Conservation (phyloP, 2,113 vertebrate species). For the Entelurus aequoreus region DNA sequence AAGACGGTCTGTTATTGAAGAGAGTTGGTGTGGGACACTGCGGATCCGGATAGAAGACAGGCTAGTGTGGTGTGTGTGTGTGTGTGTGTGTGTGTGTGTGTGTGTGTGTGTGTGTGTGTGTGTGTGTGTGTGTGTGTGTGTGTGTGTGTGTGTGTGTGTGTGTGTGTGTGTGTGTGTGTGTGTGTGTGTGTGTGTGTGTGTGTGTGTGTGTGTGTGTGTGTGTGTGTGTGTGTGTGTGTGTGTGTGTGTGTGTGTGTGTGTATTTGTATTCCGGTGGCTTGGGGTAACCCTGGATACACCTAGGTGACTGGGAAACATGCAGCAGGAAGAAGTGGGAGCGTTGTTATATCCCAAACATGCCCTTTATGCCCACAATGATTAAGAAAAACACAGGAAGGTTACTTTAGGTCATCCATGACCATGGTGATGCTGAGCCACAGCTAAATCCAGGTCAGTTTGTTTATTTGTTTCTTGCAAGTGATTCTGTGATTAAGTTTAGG, state of each 20-base stretch:
- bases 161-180: conserved; percentile 26
- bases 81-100: conserved; percentile 21
- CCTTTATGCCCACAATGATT: conserved; percentile 65
- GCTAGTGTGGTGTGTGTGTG: conserved; percentile 24
- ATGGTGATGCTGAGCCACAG: conserved; percentile 17
- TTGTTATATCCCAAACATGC: conserved; percentile 62
- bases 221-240: conserved; percentile 27
- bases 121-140: conserved; percentile 29
- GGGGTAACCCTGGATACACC: conserved; percentile 87
- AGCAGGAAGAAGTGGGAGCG: conserved; percentile 73
- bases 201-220: conserved; percentile 21
- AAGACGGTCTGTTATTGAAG: conserved; percentile 65
- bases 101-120: conserved; percentile 38
- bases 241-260: conserved; percentile 19
- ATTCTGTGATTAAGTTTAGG: neutral
- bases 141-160: conserved; percentile 32
- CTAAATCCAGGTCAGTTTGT: conserved; percentile 3
- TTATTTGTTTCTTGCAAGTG: neutral
- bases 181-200: conserved; percentile 25
- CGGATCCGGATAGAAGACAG: conserved; percentile 45
- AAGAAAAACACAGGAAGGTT: conserved; percentile 59
- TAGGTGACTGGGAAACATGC: conserved; percentile 84
- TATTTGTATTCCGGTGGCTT: conserved; percentile 82
- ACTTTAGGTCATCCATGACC: conserved; percentile 56
- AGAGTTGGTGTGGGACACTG: conserved; percentile 44